Conservation (phyloP, 2,113 vertebrate species). For the Notechis scutatus region DNA sequence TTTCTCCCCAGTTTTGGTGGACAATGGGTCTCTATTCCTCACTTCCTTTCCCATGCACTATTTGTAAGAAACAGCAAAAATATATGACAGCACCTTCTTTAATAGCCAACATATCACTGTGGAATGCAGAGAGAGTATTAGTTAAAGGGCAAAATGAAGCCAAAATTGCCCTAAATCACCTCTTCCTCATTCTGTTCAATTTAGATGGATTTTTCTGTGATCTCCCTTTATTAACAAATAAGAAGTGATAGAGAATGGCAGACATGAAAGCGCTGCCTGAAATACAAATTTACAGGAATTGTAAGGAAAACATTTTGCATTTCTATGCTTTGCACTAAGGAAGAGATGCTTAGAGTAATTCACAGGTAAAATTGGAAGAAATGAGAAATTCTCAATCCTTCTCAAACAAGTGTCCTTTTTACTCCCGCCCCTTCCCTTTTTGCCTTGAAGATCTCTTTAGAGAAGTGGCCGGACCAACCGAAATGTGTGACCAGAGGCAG, state of each 20-base stretch:
- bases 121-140: not conserved
- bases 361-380: not conserved
- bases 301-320: not conserved
- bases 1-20: not conserved
- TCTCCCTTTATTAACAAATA: not conserved
- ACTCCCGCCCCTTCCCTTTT: not conserved
- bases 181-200: not conserved
- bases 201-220: not conserved
- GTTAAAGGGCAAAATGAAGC: not conserved
- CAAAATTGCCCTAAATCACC: not conserved
- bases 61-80: not conserved
- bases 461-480: constrained; percentile 85
- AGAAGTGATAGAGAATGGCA: not conserved
- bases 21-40: not conserved
- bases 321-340: not conserved
- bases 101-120: not conserved
- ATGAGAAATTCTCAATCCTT: not conserved
- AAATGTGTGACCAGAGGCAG: constrained; percentile 92
- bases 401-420: not conserved
- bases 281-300: not conserved
- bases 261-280: not conserved
- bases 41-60: not conserved
- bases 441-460: constrained; percentile 83
- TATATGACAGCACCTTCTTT: not conserved
- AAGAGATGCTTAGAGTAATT: not conserved